Conservation (phyloP, 1,140 invertebrate species). For the Coenobita brevimanus region DNA sequence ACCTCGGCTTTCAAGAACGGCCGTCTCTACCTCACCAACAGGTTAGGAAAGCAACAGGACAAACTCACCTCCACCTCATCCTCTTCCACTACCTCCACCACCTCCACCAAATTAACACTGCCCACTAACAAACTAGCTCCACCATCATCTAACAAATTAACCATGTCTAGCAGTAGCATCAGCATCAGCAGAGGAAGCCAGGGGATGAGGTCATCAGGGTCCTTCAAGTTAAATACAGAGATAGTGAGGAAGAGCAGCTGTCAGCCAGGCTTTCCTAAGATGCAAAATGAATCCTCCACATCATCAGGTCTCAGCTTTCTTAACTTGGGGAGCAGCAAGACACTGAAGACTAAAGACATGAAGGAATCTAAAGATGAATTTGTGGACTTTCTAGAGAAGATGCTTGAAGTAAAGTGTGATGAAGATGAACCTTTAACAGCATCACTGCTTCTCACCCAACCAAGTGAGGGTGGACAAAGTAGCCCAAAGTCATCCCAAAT, state of each 20-base stretch:
- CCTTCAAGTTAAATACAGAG: constrained; percentile 7
- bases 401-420: constrained; percentile 22
- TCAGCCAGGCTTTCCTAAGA: constrained; percentile 22
- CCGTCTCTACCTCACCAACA: constrained; percentile 74
- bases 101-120: constrained; percentile 48
- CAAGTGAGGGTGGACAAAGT: background rate
- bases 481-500: background rate
- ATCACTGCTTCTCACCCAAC: background rate
- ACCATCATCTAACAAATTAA: constrained; percentile 42
- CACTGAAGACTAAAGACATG: constrained; percentile 17
- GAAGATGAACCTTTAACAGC: constrained; percentile 24
- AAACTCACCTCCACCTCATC: constrained; percentile 1
- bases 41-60: constrained; percentile 71
- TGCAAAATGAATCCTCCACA: background rate
- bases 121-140: constrained; percentile 53
- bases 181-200: constrained; percentile 3
- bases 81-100: background rate
- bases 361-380: constrained; percentile 44
- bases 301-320: background rate
- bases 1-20: constrained; percentile 75
- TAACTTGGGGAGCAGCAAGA: constrained; percentile 30
- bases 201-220: constrained; percentile 7
- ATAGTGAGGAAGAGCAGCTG: background rate
- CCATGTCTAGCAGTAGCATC: constrained; percentile 7
- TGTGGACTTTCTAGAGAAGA: constrained; percentile 31